Conservation (phyloP, 1,140 invertebrate species). For the Aphis craccivora region DNA sequence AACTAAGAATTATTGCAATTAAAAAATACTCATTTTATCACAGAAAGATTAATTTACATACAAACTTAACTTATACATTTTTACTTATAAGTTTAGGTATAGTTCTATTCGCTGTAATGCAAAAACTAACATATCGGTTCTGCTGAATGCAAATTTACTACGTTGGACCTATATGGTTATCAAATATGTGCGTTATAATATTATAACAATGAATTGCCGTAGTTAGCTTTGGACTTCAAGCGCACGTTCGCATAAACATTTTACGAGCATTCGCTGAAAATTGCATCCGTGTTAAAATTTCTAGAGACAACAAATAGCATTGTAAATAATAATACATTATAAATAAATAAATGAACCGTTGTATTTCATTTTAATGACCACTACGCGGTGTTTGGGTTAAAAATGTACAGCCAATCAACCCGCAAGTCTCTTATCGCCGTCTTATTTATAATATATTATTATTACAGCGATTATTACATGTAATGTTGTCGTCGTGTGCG, state of each 20-base stretch:
- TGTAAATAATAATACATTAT: not conserved
- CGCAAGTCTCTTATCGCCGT: not conserved
- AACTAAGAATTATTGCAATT: not conserved
- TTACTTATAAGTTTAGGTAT: not conserved
- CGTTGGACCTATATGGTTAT: not conserved
- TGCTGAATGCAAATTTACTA: not conserved
- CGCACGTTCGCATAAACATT: not conserved
- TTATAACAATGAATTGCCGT: not conserved
- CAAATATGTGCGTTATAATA: not conserved
- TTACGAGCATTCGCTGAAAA: not conserved
- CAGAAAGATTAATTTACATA: too few relatives aligned
- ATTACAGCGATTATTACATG: not conserved
- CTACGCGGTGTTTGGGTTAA: not conserved
- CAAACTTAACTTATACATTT: too few relatives aligned
- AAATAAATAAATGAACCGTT: not conserved
- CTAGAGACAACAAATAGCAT: not conserved
- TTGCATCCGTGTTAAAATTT: not conserved
- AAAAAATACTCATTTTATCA: too few relatives aligned
- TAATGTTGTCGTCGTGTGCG: not conserved
- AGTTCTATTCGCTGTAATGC: not conserved
- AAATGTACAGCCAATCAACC: not conserved
- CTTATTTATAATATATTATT: not conserved
- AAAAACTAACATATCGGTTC: not conserved
- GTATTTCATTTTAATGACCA: not conserved
- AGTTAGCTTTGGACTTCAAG: not conserved